Base-by-base conservation (phyloP, 2,113 vertebrate species). In the Barnardius zonarius region DNA sequence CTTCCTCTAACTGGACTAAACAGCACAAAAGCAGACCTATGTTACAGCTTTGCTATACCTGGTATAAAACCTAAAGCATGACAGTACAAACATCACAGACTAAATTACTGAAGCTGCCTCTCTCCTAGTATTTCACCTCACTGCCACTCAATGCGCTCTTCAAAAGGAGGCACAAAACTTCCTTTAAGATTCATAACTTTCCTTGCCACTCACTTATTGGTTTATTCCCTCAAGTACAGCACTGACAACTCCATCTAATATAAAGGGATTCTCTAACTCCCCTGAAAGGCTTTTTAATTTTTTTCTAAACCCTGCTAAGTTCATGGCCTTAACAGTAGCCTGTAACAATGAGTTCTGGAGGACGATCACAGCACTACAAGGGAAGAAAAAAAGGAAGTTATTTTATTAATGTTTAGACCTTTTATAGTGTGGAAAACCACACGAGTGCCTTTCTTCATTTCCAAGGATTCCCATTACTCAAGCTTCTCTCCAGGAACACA, bases 381-480 rank as follows among this genome's bases (percentile, higher is more conserved):
- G 9, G 54, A 59, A 49, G 46, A 48, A 52, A 31, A 57, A 66
- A 61, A 51, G 15, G 35, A 85, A 84, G 46, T 43, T 63, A 39
- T 86, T 83, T 90, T 88, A 84, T 90, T 74, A 84, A 49, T 62
- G 88, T 92, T 94, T 69, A 84, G 88, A 46, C n/a, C 49, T 68
- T 78, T 72, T 37, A 44, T 3, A 84, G 51, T 1, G 1, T 48
- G 63, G 74, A 52, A 87, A 92, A 87, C 43, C 35, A 48, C 87
- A 72, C 0, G 0, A 91, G 44, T 17, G 84, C 70, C 72, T 95
- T 17, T 80, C 59, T 13, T 90, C 82, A 49, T 46, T 96, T 52
- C 93, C 93, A 94, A 87, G 66, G 90, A 90, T 87, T 76, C 44
- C 66, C 70, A 84, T 89, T 76, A 87, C 30, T 94, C 88, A 94